Evolutionary conservation across 1,140 invertebrate genomes (phyloP), one percentile per base, ranked within the genome.

Genomic region (Asbolus verrucosus): DNA sequence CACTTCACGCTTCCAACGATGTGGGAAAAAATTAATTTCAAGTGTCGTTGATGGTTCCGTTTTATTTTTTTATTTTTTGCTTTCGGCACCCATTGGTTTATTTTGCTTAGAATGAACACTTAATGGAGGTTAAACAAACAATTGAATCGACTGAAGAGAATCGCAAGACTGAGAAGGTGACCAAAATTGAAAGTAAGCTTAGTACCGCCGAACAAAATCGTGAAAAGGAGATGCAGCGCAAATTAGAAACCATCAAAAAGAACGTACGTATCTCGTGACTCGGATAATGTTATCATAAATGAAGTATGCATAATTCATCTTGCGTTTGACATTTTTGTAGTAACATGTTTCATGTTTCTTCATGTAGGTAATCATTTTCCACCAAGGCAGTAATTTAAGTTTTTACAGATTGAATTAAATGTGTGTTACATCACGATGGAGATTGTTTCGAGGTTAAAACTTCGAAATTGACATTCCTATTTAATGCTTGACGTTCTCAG

Each of bases 211-310:
- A 92, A 81, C 85, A 86, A 76, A 94, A 94, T 78, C 85, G 92
- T 50, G 89, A 91, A 80, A 90, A 90, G 79, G 90, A 92, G 80
- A 88, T 93, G 62, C 88, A 92, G 83, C 90, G 89, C 82, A 92
- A 91, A 85, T 83, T 93, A 77, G 91, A 93, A 78, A 88, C 86
- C 79, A 87, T 92, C 76, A 91, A 91, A 79, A 90, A 92, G 84
- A 90, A 92, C 85, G 91, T 92, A 87, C 74, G 77, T 78, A 80
- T 75, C 46, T 19, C 9, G 30, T 61, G 27, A n/a, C n/a, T n/a
- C n/a, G n/a, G n/a, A n/a, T n/a, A n/a, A n/a, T n/a, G n/a, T n/a
- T n/a, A n/a, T n/a, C n/a, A n/a, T n/a, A n/a, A n/a, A n/a, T n/a
- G n/a, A n/a, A n/a, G n/a, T n/a, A n/a, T n/a, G n/a, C n/a, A n/a